Base-by-base conservation (phyloP, 2,888 invertebrate species). In the Tineola bisselliella region DNA sequence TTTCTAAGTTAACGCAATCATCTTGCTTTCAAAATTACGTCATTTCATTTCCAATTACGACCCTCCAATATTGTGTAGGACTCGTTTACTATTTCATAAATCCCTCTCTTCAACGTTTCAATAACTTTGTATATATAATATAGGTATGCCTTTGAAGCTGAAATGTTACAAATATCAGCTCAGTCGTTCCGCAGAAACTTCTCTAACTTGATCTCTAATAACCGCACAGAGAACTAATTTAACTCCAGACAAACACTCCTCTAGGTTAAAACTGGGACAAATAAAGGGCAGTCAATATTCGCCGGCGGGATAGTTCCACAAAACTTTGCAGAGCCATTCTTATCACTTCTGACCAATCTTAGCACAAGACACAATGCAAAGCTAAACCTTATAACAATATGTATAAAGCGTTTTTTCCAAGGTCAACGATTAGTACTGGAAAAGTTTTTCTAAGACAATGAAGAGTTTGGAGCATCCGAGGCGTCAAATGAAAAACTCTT, bases 1-100 rank as follows among this genome's bases (percentile, higher is more conserved):
- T 11, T 15, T 44, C 61, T 6, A 6, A 4, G 6, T 25, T 25
- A 25, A 25, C 57, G 56, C 6, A 25, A 25, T 25, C 25, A 25
- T 25, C 60, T 19, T 63, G 60, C 59, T 58, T 57, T 62, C 60
- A 60, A 61, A 60, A 63, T 61, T 62, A 33, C 59, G 19, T 57
- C 62, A 58, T 63, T 63, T 61, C 58, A 58, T 60, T 62, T 54
- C 57, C 59, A 62, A 63, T 63, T 62, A 61, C 61, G 48, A 17
- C 52, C 60, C 30, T 60, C 10, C 38, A 10, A 38, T 38, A 38
- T 38, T 38, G n/a, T 38, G 10, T 38, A 38, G 10, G 2, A n/a
- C 10, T 38, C 38, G 10, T n/a, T 38, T 38, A n/a, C 10, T 38
- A 38, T 12, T 10, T 38, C n/a, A 38, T 3, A 38, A 38, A 38